Percentiles rank a stretch among this genome's conserved stretches.
Conservation (phyloP, 2,797 vertebrate species). For the Acanthurus lineatus region DNA sequence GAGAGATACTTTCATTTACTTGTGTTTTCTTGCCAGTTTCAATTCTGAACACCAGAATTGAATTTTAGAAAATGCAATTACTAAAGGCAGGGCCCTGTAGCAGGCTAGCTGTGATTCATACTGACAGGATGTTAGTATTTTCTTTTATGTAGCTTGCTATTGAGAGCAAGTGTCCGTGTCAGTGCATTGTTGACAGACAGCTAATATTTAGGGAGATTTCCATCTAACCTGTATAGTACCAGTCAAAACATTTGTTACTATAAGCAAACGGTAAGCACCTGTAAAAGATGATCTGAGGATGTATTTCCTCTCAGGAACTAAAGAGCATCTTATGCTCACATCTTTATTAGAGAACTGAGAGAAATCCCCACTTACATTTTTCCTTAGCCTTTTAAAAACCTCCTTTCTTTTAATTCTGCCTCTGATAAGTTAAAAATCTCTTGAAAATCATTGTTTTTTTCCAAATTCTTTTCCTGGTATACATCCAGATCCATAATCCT, state of each 20-base stretch:
- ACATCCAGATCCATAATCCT: neutral
- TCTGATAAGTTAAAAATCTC: neutral
- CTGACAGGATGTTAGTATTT: neutral
- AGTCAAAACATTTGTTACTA: neutral
- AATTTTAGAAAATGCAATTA: constrained; percentile 2
- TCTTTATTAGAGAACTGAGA: neutral
- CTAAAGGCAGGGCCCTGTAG: neutral
- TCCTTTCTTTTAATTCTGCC: neutral
- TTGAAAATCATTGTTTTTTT: no score
- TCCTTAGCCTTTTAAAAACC: neutral
- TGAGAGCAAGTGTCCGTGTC: neutral
- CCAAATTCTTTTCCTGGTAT: no score
- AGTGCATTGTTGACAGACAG: neutral
- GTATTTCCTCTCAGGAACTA: neutral
- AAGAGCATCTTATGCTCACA: neutral
- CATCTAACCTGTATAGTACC: neutral
- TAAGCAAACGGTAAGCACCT: neutral
- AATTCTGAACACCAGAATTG: neutral
- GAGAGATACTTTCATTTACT: neutral
- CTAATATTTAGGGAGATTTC: constrained; percentile 24
- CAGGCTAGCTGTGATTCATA: neutral
- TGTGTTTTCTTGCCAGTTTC: neutral
- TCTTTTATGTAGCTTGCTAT: neutral
- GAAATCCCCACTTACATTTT: neutral
- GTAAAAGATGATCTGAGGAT: neutral